phyloP scores from a whole-genome alignment of 2,888 invertebrate species.

The Heterodera filipjevi region DNA sequence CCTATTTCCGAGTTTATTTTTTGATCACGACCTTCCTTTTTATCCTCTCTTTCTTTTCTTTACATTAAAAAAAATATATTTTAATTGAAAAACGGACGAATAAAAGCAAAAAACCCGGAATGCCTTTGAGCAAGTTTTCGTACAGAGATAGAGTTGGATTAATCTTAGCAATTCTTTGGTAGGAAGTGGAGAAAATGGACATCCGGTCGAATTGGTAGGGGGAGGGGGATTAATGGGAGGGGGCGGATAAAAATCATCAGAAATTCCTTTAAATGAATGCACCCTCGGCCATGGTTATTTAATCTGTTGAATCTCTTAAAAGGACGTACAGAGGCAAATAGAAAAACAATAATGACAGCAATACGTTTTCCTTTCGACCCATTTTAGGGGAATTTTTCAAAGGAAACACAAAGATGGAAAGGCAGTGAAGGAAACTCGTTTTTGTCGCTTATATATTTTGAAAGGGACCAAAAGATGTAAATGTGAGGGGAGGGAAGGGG shows the following conservation, averaged over 20 bases:
- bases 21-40: background rate
- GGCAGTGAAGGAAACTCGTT: slow-evolving; percentile 1
- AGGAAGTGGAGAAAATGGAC: background rate
- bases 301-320: background rate
- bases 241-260: background rate
- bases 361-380: background rate
- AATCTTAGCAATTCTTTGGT: background rate
- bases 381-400: background rate
- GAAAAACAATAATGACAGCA: background rate
- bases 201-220: slow-evolving; percentile 4
- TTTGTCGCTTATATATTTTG: slow-evolving; percentile 1
- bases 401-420: background rate
- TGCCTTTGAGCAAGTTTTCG: background rate
- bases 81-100: background rate
- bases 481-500: background rate
- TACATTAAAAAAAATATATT: background rate
- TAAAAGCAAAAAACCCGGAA: background rate
- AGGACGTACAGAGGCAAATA: background rate
- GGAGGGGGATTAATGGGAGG: background rate
- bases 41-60: background rate
- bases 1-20: background rate
- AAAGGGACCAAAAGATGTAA: slow-evolving; percentile 3
- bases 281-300: background rate
- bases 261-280: background rate
- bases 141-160: background rate